phyloP scores from a whole-genome alignment of 2,797 vertebrate genomes.

The Pampus argenteus region DNA sequence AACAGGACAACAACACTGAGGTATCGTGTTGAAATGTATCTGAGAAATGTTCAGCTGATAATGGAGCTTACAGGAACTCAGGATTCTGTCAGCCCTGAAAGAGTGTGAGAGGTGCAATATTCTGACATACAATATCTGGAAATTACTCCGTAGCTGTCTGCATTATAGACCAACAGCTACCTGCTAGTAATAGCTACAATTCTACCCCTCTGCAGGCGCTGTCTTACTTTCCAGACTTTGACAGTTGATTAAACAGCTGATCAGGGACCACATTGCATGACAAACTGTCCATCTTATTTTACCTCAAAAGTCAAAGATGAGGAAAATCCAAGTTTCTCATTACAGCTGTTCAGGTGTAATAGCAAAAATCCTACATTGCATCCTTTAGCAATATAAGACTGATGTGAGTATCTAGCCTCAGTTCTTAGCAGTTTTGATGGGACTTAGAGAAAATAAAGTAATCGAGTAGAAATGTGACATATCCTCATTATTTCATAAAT shows the following conservation, averaged over 20 bases:
- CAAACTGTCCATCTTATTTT: background rate
- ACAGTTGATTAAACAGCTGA: constrained; percentile 27
- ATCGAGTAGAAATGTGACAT: background rate
- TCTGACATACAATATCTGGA: constrained; percentile 6
- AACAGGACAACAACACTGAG: constrained; percentile 10
- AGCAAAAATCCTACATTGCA: background rate
- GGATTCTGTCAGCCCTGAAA: constrained; percentile 11
- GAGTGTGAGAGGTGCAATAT: constrained; percentile 10
- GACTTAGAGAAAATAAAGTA: background rate
- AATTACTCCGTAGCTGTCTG: constrained; percentile 5
- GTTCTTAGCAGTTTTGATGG: constrained; percentile 1
- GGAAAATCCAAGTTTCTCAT: background rate
- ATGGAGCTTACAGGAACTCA: constrained; percentile 5
- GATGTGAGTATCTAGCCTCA: background rate
- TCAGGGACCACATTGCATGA: background rate
- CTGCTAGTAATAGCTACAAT: background rate
- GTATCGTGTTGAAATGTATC: constrained; percentile 17
- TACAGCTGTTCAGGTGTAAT: background rate
- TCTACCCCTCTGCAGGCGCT: constrained; percentile 1
- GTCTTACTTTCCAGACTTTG: background rate
- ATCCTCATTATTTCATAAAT: background rate
- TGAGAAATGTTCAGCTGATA: constrained; percentile 3
- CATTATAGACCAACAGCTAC: constrained; percentile 15
- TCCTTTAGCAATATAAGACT: background rate
- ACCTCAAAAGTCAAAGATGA: constrained; percentile 1